A percentile compares a stretch with the other conserved stretches of the same genome.
phyloP scores from a whole-genome alignment of 2,113 vertebrate species.

The Pseudopipra pipra region DNA sequence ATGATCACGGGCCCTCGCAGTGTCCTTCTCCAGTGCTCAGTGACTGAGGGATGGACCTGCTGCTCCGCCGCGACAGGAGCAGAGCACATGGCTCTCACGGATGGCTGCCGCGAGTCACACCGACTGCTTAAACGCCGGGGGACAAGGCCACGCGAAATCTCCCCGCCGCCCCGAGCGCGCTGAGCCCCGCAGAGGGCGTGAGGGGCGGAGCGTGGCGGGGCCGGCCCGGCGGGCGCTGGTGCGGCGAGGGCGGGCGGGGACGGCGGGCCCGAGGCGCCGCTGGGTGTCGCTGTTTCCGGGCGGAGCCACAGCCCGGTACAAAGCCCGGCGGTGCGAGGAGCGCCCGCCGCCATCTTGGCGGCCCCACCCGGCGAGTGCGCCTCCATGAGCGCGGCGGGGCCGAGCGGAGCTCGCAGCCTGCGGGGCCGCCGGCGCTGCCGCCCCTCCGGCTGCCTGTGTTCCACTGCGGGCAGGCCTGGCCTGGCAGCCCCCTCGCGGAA shows the following conservation, averaged over 20 bases:
- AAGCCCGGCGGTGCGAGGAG: neutral
- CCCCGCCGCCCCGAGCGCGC: too few relatives aligned
- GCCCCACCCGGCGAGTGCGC: neutral
- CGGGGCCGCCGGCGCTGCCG: too few relatives aligned
- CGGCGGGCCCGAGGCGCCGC: constrained; percentile 13
- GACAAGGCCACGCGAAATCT: too few relatives aligned
- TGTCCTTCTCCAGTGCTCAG: rapidly evolving
- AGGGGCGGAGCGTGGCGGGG: too few relatives aligned
- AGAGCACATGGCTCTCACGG: rapidly evolving
- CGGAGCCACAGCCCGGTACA: neutral
- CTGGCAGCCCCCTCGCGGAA: neutral
- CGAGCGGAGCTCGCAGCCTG: too few relatives aligned
- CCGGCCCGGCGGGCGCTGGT: too few relatives aligned
- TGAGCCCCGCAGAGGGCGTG: too few relatives aligned
- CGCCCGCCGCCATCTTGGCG: neutral
- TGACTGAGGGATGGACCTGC: rapidly evolving
- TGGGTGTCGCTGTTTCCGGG: constrained; percentile 70
- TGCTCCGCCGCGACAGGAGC: rapidly evolving
- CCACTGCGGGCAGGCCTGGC: too few relatives aligned
- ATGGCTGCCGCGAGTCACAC: neutral
- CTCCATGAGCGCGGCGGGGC: rapidly evolving
- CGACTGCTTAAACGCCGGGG: neutral
- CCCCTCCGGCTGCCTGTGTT: rapidly evolving
- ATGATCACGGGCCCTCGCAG: rapidly evolving
- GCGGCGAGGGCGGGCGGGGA: too few relatives aligned